A percentile compares a stretch with the other conserved stretches of the same genome.
These are phyloP conservation scores for Cyphomyrmex costatus DNA, from an alignment of 1,140 invertebrate species.

Conservation along the genomic window DNA sequence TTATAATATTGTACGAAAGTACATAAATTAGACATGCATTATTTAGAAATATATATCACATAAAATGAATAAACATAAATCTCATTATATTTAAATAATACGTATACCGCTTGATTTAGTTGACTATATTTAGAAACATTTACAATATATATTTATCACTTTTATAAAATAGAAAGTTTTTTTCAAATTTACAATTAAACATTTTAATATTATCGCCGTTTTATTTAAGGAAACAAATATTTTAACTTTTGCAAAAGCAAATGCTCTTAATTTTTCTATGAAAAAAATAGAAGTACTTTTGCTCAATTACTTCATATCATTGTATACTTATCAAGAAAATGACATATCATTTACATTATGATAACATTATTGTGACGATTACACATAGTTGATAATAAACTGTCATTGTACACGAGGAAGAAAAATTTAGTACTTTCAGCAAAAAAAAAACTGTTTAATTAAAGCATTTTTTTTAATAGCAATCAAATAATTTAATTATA, in stretches of 20 bases:
- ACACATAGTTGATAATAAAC: background rate
- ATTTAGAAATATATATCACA: background rate
- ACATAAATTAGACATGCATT: background rate
- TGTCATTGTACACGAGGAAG: background rate
- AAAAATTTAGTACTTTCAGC: no score
- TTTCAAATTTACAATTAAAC: background rate
- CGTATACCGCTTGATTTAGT: background rate
- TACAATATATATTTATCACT: background rate
- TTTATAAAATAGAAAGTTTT: background rate
- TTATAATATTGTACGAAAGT: background rate
- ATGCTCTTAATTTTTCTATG: background rate
- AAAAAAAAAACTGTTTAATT: no score
- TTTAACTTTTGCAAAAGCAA: background rate
- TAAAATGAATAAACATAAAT: background rate
- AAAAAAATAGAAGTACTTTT: background rate
- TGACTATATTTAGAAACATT: background rate
- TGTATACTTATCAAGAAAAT: background rate
- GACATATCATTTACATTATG: background rate
- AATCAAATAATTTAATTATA: no score
- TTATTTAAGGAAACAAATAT: background rate
- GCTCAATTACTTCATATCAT: no score
- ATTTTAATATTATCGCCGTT: background rate
- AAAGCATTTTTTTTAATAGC: no score
- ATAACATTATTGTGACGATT: background rate
- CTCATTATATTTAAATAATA: background rate